Conservation (phyloP, 2,888 invertebrate genomes). For the Idaea aversata region DNA sequence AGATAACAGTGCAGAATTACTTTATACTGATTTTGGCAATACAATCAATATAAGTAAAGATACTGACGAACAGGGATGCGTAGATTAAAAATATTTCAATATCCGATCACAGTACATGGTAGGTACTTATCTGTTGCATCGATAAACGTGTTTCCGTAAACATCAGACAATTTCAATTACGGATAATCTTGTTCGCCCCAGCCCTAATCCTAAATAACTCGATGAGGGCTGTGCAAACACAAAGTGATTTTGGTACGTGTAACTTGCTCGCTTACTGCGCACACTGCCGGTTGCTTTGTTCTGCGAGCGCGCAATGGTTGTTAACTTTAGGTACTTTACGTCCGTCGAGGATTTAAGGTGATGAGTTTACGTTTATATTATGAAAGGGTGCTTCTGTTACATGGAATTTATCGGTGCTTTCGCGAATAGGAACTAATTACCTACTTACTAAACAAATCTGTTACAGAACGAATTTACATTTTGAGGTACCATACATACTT, state of each 20-base stretch:
- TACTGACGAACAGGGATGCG: not conserved
- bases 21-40: not conserved
- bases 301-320: conserved; percentile 41
- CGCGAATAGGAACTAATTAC: not conserved
- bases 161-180: conserved; percentile 24
- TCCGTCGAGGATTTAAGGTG: conserved; percentile 48
- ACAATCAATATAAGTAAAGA: not conserved
- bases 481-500: not conserved
- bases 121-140: conserved; percentile 2
- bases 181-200: conserved; percentile 26
- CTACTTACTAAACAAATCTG: not conserved
- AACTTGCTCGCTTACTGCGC: conserved; percentile 36
- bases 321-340: conserved; percentile 41
- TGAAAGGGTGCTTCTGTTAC: conserved; percentile 35
- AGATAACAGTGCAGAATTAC: not conserved
- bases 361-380: conserved; percentile 61
- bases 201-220: conserved; percentile 30
- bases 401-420: conserved; percentile 19
- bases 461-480: not conserved
- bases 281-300: conserved; percentile 38
- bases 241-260: conserved; percentile 42
- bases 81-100: not conserved
- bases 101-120: not conserved
- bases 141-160: conserved; percentile 26
- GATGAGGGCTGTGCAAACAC: conserved; percentile 45